Conservation (phyloP, 1,140 invertebrate species). For the Fopius arisanus region DNA sequence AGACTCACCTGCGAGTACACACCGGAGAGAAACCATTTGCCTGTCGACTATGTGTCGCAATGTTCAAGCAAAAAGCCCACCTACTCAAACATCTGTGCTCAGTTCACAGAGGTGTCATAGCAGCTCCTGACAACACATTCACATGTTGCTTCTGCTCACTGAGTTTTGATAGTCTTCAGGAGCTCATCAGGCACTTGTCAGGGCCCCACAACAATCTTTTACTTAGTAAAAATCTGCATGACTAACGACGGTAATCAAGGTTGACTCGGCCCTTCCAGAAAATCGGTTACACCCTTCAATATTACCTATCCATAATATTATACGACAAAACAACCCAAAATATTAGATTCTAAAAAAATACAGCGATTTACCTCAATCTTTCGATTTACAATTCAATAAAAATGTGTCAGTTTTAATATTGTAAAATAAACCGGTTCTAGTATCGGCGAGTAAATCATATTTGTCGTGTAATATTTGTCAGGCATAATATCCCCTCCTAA, state of each 20-base stretch:
- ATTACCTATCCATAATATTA: too few relatives aligned
- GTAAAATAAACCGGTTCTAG: too few relatives aligned
- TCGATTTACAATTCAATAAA: too few relatives aligned
- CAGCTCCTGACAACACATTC: conserved; percentile 74
- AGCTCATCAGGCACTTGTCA: conserved; percentile 83
- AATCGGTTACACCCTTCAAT: too few relatives aligned
- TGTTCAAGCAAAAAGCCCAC: conserved; percentile 90
- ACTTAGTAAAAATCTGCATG: conserved; percentile 84
- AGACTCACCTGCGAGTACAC: conserved; percentile 84
- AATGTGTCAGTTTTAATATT: too few relatives aligned
- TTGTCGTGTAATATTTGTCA: too few relatives aligned
- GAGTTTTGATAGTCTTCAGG: conserved; percentile 82
- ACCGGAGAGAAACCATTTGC: conserved; percentile 89
- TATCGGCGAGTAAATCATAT: too few relatives aligned
- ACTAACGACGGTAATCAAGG: conserved; percentile 61
- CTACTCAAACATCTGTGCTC: conserved; percentile 85
- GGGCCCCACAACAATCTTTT: conserved; percentile 86
- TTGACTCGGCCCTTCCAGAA: conserved; percentile 30
- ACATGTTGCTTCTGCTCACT: conserved; percentile 87
- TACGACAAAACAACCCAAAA: too few relatives aligned
- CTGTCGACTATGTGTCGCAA: conserved; percentile 84
- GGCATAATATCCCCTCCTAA: too few relatives aligned
- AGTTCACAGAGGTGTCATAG: conserved; percentile 84
- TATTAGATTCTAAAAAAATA: too few relatives aligned
- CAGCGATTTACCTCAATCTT: too few relatives aligned